These are phyloP conservation scores for Calephelis nemesis DNA, from an alignment of 1,140 invertebrate species.

Conservation along the genomic window DNA sequence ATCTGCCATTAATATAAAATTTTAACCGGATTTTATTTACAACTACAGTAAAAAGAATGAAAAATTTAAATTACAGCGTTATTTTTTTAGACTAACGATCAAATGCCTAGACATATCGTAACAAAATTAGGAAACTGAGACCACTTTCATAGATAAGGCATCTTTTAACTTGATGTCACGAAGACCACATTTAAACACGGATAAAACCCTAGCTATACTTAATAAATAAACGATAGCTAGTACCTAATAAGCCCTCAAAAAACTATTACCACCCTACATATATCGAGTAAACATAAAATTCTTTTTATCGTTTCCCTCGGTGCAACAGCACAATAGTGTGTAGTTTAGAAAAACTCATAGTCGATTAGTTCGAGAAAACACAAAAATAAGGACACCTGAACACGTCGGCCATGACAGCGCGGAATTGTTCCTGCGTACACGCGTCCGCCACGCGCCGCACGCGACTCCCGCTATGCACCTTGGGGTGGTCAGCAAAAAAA, in stretches of 20 bases:
- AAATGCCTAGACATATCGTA: no score
- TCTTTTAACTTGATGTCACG: no score
- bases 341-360: constrained; percentile 59
- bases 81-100: no score
- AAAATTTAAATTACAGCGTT: no score
- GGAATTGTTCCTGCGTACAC: constrained; percentile 51
- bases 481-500: constrained; percentile 50
- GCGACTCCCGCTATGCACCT: constrained; percentile 52
- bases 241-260: background rate
- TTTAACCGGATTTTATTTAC: no score
- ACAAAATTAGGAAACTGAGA: no score
- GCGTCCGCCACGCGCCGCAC: constrained; percentile 56
- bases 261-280: constrained; percentile 27
- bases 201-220: no score
- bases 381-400: constrained; percentile 52
- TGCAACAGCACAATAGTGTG: constrained; percentile 48
- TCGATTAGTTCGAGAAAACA: constrained; percentile 46
- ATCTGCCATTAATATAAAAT: no score
- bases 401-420: constrained; percentile 65
- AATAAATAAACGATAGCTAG: no score
- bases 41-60: no score
- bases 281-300: constrained; percentile 53
- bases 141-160: no score
- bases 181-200: no score
- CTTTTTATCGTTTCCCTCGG: constrained; percentile 44